A percentile compares a stretch with the other conserved stretches of the same genome.
Evolutionary conservation across 1,140 invertebrate species (phyloP).

Genomic region (Scaptomyza graminum): DNA sequence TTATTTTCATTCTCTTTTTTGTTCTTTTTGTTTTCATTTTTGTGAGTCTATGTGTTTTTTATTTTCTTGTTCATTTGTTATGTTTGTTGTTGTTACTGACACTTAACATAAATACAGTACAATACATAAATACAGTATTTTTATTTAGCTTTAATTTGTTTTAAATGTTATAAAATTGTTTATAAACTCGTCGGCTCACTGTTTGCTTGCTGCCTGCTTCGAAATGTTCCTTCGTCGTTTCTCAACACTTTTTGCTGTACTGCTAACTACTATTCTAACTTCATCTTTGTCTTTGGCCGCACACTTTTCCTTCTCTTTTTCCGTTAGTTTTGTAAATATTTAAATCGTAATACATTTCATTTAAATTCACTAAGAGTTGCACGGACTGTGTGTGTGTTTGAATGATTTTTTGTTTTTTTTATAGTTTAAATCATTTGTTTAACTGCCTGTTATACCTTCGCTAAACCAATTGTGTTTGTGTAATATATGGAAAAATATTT

Average conservation of each 20-base stretch:
- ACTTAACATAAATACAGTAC: slow-evolving; percentile 20
- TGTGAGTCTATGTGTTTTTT: slow-evolving; percentile 34
- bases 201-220: slow-evolving; percentile 25
- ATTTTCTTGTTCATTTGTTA: slow-evolving; percentile 28
- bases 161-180: slow-evolving; percentile 42
- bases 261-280: slow-evolving; percentile 72
- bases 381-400: slow-evolving; percentile 61
- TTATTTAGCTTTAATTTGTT: slow-evolving; percentile 27
- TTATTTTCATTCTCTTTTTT: slow-evolving; percentile 9
- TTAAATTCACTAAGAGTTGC: slow-evolving; percentile 81
- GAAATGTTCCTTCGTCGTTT: slow-evolving; percentile 30
- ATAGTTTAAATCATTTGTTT: slow-evolving; percentile 38
- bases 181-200: slow-evolving; percentile 25
- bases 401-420: slow-evolving; percentile 5
- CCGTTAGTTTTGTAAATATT: slow-evolving; percentile 64
- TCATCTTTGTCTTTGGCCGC: slow-evolving; percentile 80
- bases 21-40: slow-evolving; percentile 39
- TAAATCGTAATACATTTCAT: slow-evolving; percentile 59
- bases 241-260: slow-evolving; percentile 21
- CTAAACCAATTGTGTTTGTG: slow-evolving; percentile 58
- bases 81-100: slow-evolving; percentile 48
- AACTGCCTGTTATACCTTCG: slow-evolving; percentile 62
- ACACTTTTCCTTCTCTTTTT: slow-evolving; percentile 24
- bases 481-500: slow-evolving; percentile 69
- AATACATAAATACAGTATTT: slow-evolving; percentile 68